Evolutionary conservation across 2,888 invertebrate genomes (phyloP), one percentile per base, ranked within the genome.

Genomic region (Stramonita haemastoma): DNA sequence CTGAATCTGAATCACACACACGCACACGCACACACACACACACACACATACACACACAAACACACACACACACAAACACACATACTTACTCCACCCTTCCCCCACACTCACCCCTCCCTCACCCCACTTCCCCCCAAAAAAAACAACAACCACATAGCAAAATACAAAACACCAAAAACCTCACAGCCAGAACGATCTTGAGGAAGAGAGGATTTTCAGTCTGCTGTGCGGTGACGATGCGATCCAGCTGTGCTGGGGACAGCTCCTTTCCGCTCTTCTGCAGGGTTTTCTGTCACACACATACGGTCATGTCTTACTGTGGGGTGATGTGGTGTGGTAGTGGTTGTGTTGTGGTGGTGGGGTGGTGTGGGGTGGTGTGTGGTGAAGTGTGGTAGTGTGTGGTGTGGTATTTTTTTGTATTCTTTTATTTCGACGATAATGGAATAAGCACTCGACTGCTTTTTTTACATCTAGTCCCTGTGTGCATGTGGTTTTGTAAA

Each of bases 181-280:
- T 93, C 89, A 95, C 94, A 90, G 93, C 92, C 6, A 95, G 86
- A 79, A 93, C 91, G 81, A 94, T 93, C 87, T 93, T 94, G 36
- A 95, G 93, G 89, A 93, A 95, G 4, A 94, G 92, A 15, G 95
- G 94, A 88, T 93, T 94, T 73, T 92, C 90, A 2, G 94, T 94
- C 91, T 93, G 92, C 66, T 92, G 90, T 36, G 93, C 93, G 19
- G 90, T 90, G 17, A 94, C 92, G 84, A 95, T 91, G 46, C 91
- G 92, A 17, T 93, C 91, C 73, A 95, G 90, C 90, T 95, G 95
- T 66, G 90, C 85, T 73, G 92, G 91, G 22, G 95, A 94, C 79
- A 95, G 86, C 87, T 95, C 94, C 89, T 95, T 95, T 0, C 95
- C 94, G 92, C 92, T 92, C n/a, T 90, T 90, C 87, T 92, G 90